A percentile compares a stretch with the other conserved stretches of the same genome.
Conservation (phyloP, 2,888 invertebrate genomes). For the Chironomus tentans region DNA sequence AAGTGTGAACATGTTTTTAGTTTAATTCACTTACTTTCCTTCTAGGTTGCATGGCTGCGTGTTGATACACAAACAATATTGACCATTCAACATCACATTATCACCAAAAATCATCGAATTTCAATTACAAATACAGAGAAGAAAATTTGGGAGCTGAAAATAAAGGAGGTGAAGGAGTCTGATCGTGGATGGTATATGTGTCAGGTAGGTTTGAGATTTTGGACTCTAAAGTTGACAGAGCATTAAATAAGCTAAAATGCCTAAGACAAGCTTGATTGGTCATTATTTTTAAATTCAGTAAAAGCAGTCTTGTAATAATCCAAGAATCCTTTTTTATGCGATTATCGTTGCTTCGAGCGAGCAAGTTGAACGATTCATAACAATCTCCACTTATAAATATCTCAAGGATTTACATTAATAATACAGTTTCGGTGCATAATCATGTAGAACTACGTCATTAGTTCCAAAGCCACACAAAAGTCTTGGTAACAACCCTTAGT, state of each 20-base stretch:
- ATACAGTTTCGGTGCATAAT: too few species aligned
- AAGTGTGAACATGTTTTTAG: neutral
- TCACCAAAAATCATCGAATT: slow-evolving; percentile 80
- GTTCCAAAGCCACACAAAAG: too few species aligned
- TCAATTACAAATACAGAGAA: slow-evolving; percentile 77
- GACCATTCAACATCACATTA: slow-evolving; percentile 82
- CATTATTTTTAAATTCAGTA: too few species aligned
- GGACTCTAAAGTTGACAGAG: too few species aligned
- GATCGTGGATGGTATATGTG: slow-evolving; percentile 91
- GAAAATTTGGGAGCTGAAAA: slow-evolving; percentile 78
- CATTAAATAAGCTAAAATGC: neutral
- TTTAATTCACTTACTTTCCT: slow-evolving; percentile 28
- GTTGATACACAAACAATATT: slow-evolving; percentile 87
- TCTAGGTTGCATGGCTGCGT: slow-evolving; percentile 77
- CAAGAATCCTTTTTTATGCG: neutral
- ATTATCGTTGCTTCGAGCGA: too few species aligned
- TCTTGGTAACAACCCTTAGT: too few species aligned
- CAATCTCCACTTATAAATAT: too few species aligned
- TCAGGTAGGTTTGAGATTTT: neutral
- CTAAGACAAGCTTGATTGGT: too few species aligned
- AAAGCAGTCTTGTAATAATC: too few species aligned
- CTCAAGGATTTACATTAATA: too few species aligned
- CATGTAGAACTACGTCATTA: too few species aligned
- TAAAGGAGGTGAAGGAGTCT: slow-evolving; percentile 70
- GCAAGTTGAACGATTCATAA: too few species aligned